Base-by-base conservation (phyloP, 2,888 invertebrate species). In the Elegia similella region DNA sequence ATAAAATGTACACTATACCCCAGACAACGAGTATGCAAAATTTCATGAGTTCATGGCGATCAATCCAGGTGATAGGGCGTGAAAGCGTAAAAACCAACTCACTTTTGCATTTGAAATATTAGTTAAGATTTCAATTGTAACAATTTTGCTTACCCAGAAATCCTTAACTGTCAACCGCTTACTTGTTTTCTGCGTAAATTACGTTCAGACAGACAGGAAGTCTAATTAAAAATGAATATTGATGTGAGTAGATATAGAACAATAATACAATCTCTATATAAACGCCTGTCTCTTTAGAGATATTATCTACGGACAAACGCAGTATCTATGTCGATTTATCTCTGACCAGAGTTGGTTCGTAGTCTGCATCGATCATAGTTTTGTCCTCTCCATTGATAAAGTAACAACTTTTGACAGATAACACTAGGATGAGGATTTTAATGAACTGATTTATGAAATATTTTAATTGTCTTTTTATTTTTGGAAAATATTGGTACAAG, bases 321-420 rank as follows among this genome's bases (percentile, higher is more conserved):
- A 68, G 72, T 79, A 82, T 82, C 80, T 69, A 60, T 80, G 75
- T 78, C 80, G 72, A 82, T 82, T 85, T 82, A 86, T 85, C 84
- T 82, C 65, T 57, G 70, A 78, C 72, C 65, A 74, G 68, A 75
- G 73, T 73, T 63, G 69, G 68, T 64, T 69, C 69, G 67, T 73
- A 68, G 72, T 70, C 60, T 65, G 63, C 86, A 89, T 90, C 89
- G 73, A 88, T 90, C 89, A 89, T 86, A 80, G 86, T 88, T 87
- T 86, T 80, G 80, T 88, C 72, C 74, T 78, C 71, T 82, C 72
- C 63, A 70, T 76, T 82, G 86, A 88, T 88, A 86, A 87, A 67
- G 60, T 69, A 77, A 84, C 80, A 84, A 71, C 74, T 73, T 64
- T 65, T 60, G 67, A 66, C 42, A 72, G 80, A 83, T 83, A 76